These are phyloP conservation scores for Beroe ovata DNA, from an alignment of 37 sponge, comb jelly and placozoan species.

Conservation along the genomic window DNA sequence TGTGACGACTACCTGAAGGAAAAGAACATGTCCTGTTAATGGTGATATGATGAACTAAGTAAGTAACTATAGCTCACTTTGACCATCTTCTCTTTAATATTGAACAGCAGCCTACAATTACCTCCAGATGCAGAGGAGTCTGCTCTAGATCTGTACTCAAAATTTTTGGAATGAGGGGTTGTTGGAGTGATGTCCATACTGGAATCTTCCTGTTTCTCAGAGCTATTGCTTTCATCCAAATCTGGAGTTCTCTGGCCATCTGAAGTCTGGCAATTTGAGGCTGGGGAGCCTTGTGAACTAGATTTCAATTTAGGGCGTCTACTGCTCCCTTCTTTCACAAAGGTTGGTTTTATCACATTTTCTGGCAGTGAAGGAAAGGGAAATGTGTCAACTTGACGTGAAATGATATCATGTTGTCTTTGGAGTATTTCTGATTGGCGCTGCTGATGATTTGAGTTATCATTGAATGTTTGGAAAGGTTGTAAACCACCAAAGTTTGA, in stretches of 20 bases:
- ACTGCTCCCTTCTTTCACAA: conserved; percentile 23
- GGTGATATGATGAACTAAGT: too few species aligned
- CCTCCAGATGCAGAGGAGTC: conserved; percentile 6
- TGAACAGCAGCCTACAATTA: too few species aligned
- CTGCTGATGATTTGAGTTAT: background rate
- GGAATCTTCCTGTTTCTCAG: conserved; percentile 33
- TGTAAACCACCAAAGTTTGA: conserved; percentile 11
- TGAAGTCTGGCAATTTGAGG: conserved; percentile 21
- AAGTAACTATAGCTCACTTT: too few species aligned
- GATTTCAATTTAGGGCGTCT: conserved; percentile 30
- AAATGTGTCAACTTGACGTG: conserved; percentile 41
- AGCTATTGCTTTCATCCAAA: conserved; percentile 1
- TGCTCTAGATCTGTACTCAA: background rate
- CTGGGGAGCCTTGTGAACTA: conserved; percentile 44
- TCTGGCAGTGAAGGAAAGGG: conserved; percentile 47
- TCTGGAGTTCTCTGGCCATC: conserved; percentile 41
- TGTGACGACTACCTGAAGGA: conserved; percentile 34
- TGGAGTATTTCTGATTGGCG: conserved; percentile 57
- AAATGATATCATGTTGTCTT: conserved; percentile 35
- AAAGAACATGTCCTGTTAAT: too few species aligned
- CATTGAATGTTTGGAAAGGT: background rate
- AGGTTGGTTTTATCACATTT: conserved; percentile 55
- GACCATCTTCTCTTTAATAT: too few species aligned
- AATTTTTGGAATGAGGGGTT: background rate
- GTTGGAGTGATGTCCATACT: conserved; percentile 23